Evolutionary conservation across 2,113 vertebrate species (phyloP).

Genomic region (Corythoichthys intestinalis): DNA sequence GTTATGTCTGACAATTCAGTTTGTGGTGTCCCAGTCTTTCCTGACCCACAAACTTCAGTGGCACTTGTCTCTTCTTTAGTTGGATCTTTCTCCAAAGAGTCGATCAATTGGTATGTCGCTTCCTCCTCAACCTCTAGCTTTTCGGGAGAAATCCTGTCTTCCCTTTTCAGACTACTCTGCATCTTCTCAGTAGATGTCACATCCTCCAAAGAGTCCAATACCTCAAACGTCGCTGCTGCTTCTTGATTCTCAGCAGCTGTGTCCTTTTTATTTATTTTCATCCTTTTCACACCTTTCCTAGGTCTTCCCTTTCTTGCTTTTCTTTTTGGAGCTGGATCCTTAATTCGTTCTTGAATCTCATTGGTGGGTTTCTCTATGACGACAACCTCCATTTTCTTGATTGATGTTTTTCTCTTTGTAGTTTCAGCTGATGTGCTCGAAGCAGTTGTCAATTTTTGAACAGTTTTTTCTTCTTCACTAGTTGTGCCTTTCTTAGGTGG

Average conservation of each 20-base stretch:
- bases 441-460: slow-evolving; percentile 11
- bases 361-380: too few relatives aligned
- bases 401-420: too few relatives aligned
- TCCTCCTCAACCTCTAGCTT: slow-evolving; percentile 25
- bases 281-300: slow-evolving; percentile 15
- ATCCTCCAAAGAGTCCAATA: slow-evolving; percentile 55
- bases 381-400: too few relatives aligned
- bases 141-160: background rate
- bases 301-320: slow-evolving; percentile 31
- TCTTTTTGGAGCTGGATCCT: background rate
- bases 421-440: slow-evolving; percentile 14
- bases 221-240: slow-evolving; percentile 18
- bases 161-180: background rate
- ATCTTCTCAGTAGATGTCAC: background rate
- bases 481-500: background rate
- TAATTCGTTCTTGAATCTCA: background rate
- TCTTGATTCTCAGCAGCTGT: slow-evolving; percentile 11
- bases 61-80: slow-evolving; percentile 16
- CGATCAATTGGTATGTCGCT: slow-evolving; percentile 28
- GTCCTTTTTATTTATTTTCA: background rate
- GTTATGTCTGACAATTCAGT: background rate
- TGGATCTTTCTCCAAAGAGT: slow-evolving; percentile 44
- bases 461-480: slow-evolving; percentile 2
- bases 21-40: background rate
- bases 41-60: too few relatives aligned